Base-by-base conservation (phyloP, 2,113 vertebrate species). In the Aptenodytes patagonicus region DNA sequence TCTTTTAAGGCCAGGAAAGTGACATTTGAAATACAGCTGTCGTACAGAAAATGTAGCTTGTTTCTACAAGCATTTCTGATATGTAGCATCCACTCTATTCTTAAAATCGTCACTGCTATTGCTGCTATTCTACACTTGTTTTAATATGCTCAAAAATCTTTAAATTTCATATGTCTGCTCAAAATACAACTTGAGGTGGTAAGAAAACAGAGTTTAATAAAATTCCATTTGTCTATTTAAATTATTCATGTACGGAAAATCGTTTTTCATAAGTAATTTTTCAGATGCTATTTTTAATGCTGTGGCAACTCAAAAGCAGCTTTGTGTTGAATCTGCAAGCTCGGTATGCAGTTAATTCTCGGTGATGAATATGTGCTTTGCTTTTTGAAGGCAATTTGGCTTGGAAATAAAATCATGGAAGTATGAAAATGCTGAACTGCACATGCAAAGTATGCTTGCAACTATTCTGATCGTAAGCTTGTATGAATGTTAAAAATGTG, bases 301-400 rank as follows among this genome's bases (percentile, higher is more conserved):
- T 78, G 55, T 90, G 49, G 65, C 80, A 96, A 86, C 64, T 94
- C 55, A 91, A 90, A 93, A 90, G 76, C 83, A 93, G 80, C 92
- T 94, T 95, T 97, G 86, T 97, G 86, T 94, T 96, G 90, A 94
- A 93, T 94, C 83, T 91, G 88, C 83, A 95, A 83, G 46, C 79
- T 92, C 2, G 1, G 55, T 81, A 61, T 52, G 83, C 84, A 78
- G 83, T 89, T 96, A 90, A 93, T 96, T 92, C 90, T 86, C 0
- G 0, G 72, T 64, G 88, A 96, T 94, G 84, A 94, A 92, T 93
- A 95, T 36, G 55, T 93, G 90, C 89, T 95, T 95, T 94, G 76
- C 86, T 87, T 95, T 92, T 84, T 81, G 76, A 83, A 92, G 52
- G 90, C 83, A 96, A 42, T 97, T 94, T 95, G 86, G 79, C 61